Percentiles rank a stretch among this genome's conserved stretches.
Evolutionary conservation across 2,113 vertebrate genomes (phyloP).

Genomic region (Crotalus viridis): DNA sequence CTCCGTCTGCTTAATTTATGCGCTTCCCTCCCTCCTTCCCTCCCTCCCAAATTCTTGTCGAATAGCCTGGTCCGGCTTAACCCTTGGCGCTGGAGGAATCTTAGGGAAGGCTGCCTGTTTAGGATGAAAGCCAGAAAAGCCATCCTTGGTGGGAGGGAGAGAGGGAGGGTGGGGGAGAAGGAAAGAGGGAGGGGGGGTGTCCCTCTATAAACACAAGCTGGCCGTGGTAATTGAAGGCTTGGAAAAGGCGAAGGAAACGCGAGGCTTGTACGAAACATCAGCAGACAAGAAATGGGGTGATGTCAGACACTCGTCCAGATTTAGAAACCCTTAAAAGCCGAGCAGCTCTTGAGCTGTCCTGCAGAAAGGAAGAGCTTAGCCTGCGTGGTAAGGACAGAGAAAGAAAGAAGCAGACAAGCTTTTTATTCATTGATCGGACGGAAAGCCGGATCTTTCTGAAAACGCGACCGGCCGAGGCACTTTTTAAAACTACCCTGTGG

Average conservation of each 20-base stretch:
- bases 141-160: slow-evolving; percentile 55
- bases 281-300: slow-evolving; percentile 84
- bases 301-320: slow-evolving; percentile 89
- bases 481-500: neutral
- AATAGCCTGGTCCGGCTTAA: slow-evolving; percentile 68
- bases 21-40: slow-evolving; percentile 22
- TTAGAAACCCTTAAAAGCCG: slow-evolving; percentile 99
- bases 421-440: neutral
- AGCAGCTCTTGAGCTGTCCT: slow-evolving; percentile 32
- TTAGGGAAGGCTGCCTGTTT: slow-evolving; percentile 63
- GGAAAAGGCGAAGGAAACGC: slow-evolving; percentile 85
- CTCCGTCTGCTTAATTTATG: slow-evolving; percentile 10
- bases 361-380: slow-evolving; percentile 39
- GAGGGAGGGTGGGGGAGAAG: slow-evolving; percentile 32
- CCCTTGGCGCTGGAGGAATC: slow-evolving; percentile 63
- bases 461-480: neutral
- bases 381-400: slow-evolving; percentile 50
- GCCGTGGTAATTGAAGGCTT: slow-evolving; percentile 79
- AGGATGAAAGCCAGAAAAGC: slow-evolving; percentile 69
- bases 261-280: slow-evolving; percentile 84
- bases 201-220: slow-evolving; percentile 73
- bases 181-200: slow-evolving; percentile 5
- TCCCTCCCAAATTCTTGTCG: slow-evolving; percentile 31
- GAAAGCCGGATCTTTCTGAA: neutral
- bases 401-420: neutral